Evolutionary conservation across 2,113 vertebrate genomes (phyloP), one percentile per base, ranked within the genome.

Genomic region (Platichthys stellatus): DNA sequence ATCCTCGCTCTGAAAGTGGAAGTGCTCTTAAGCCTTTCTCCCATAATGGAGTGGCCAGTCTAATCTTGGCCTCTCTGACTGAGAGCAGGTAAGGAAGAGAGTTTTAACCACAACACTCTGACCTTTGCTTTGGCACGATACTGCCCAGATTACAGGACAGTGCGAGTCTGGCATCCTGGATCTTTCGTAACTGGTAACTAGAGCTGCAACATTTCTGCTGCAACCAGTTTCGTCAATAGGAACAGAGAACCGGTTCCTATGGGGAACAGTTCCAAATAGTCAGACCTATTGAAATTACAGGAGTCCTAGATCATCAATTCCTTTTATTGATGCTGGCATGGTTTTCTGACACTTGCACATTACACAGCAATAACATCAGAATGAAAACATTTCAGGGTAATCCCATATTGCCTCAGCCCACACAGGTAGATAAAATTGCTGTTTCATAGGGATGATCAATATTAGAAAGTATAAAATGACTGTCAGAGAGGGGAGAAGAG

Each of bases 11-110:
- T 89, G 79, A 90, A 90, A 90, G 89, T 85, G 76, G 86, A 84
- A 84, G 83, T 87, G 82, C 88, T 90, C 88, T 89, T 91, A 93
- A 93, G 88, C 85, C 78, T 56, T 81, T 79, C 68, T 80, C 63
- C 80, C 82, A 91, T 90, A 92, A 91, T 90, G 72, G 88, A 88
- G 86, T 77, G 89, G 86, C 85, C 84, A 51, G 84, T 82, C 73
- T 91, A 92, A 93, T 91, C 88, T 90, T 76, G 78, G 75, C 84
- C 81, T 86, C 76, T 83, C 80, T 72, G 82, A 90, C 84, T 43
- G 65, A 81, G 79, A 82, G 85, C 82, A 88, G 80, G 86, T 89
- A 74, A 83, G 61, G 80, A 71, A 71, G 64, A 31, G 38, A 78
- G 76, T 73, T 86, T 89, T 72, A 69, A 83, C 85, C 78, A 77